Base-by-base conservation (phyloP, 2,113 vertebrate genomes). In the Acrocephalus kingi region DNA sequence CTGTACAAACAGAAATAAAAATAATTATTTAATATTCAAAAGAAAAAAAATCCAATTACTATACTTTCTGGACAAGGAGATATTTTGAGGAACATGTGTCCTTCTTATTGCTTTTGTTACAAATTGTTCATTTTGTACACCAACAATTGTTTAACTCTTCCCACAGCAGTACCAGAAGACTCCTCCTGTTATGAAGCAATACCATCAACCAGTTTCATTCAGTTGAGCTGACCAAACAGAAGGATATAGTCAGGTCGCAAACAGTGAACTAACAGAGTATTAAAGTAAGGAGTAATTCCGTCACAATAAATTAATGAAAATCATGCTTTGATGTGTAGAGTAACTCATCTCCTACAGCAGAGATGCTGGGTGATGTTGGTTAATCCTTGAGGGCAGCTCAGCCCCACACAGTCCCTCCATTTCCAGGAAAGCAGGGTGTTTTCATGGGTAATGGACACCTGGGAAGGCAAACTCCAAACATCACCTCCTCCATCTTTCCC, bases 381-480 rank as follows among this genome's bases (percentile, higher is more conserved):
- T 75, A 67, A 51, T 8, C 17, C 28, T 7, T 0, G 13, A 8
- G 17, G n/a, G 21, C 4, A 23, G 33, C 23, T 75, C 43, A 51
- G 56, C 33, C 31, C 28, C 48, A 43, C 35, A 18, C 5, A 75
- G 14, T 0, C 3, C 2, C 30, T 61, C 5, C 0, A 4, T 23
- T 58, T 30, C 43, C 43, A 80, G 45, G 16, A 49, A 62, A 63
- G 28, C 21, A 30, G 15, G 6, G 28, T 1, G 2, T 5, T 12
- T 10, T 52, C 23, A 28, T 3, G 0, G 1, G 0, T 13, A 14
- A 51, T 1, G 3, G 17, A 11, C 43, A 35, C 43, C 68, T 49
- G 43, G 27, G 52, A 67, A 87, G 18, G 39, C 11, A 62, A 74
- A 52, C 1, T 10, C 23, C 7, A 11, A 63, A 52, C 2, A 2